Evolutionary conservation across 2,888 invertebrate genomes (phyloP).

Genomic region (Dasysyrphus albostriatus): DNA sequence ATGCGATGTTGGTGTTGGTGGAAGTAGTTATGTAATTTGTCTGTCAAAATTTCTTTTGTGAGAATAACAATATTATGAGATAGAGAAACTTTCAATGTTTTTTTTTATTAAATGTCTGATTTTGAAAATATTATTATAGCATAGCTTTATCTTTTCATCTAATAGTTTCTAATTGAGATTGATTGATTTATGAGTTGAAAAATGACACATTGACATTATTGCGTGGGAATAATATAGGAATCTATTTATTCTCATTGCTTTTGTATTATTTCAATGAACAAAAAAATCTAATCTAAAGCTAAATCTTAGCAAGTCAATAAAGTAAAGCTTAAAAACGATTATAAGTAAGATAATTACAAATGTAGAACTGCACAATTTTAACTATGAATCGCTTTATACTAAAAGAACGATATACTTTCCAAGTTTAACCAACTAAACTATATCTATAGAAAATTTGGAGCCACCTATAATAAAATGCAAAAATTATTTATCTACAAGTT

Average conservation of each 20-base stretch:
- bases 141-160: neutral
- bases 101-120: neutral
- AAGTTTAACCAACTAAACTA: no score
- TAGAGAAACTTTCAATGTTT: neutral
- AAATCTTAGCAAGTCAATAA: no score
- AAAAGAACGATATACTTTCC: no score
- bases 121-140: neutral
- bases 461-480: no score
- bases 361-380: no score
- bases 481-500: no score
- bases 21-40: constrained; percentile 24
- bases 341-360: no score
- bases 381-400: no score
- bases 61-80: neutral
- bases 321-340: no score
- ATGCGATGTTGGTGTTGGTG: neutral
- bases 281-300: no score
- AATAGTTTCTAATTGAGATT: neutral
- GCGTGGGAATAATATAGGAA: neutral
- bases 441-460: no score
- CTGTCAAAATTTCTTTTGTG: neutral
- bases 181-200: neutral
- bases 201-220: neutral
- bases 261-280: no score
- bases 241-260: neutral